Percentiles rank a stretch among this genome's conserved stretches.
phyloP scores from a whole-genome alignment of 2,888 invertebrate species.

The Petrophora chlorosata region DNA sequence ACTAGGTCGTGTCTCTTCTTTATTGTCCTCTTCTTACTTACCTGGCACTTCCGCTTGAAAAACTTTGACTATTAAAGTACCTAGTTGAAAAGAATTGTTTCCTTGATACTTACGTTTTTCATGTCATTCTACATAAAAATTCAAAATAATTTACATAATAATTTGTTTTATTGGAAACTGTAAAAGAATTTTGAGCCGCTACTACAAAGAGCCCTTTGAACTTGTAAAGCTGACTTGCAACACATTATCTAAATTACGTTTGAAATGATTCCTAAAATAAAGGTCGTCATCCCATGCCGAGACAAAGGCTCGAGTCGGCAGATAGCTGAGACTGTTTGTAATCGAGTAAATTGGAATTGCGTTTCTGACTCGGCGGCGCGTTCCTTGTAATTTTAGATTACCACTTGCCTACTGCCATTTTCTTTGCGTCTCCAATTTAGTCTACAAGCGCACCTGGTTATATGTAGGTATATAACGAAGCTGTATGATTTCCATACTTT shows the following conservation, averaged over 20 bases:
- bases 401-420: slow-evolving; percentile 13
- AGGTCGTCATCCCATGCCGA: no score
- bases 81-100: background rate
- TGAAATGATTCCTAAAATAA: no score
- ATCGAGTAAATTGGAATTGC: slow-evolving; percentile 12
- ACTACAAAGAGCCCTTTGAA: no score
- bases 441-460: slow-evolving; percentile 7
- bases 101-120: no score
- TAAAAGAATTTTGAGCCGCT: no score
- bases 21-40: slow-evolving; percentile 11
- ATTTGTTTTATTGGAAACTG: no score
- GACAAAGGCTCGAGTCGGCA: background rate
- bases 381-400: slow-evolving; percentile 28
- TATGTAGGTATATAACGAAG: background rate
- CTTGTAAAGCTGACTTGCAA: no score
- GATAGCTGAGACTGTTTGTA: slow-evolving; percentile 1
- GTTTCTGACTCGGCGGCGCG: slow-evolving; percentile 2
- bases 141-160: no score
- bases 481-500: background rate
- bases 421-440: slow-evolving; percentile 18
- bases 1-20: slow-evolving; percentile 17
- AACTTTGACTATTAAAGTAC: no score
- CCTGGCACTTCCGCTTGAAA: slow-evolving; percentile 1
- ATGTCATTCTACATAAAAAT: no score
- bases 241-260: no score